Percentiles rank a stretch among this genome's conserved stretches.
These are phyloP conservation scores for Paracanthobrama guichenoti DNA, from an alignment of 2,113 vertebrate genomes.

Conservation along the genomic window DNA sequence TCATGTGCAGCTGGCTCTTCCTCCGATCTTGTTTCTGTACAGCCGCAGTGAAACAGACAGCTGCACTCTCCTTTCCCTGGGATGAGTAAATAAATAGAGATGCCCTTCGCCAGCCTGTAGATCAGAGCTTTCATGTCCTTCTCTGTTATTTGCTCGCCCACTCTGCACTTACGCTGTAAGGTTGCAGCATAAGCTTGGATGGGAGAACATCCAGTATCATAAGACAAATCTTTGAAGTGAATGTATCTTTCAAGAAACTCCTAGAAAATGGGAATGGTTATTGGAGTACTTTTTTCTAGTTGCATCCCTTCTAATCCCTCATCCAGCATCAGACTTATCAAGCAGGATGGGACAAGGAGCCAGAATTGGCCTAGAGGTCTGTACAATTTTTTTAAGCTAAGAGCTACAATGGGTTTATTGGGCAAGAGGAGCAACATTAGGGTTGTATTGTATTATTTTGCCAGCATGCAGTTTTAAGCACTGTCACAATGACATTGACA, in stretches of 20 bases:
- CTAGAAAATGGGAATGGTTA: neutral
- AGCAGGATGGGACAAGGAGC: neutral
- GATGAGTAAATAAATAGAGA: constrained; percentile 25
- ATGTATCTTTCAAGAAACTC: neutral
- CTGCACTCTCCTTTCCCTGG: constrained; percentile 8
- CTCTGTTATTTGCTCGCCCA: constrained; percentile 14
- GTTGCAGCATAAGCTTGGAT: neutral
- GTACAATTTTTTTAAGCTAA: no score
- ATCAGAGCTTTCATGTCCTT: constrained; percentile 38
- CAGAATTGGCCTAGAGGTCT: no score
- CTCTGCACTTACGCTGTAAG: neutral
- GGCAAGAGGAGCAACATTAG: no score
- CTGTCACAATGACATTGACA: no score
- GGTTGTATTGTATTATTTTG: no score
- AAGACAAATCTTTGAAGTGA: neutral
- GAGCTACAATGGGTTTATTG: no score
- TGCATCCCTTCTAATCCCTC: neutral
- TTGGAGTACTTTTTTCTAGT: neutral
- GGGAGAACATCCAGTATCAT: neutral
- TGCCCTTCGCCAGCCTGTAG: neutral
- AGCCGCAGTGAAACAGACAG: constrained; percentile 5
- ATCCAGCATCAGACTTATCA: neutral
- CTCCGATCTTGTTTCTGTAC: neutral
- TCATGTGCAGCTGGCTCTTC: constrained; percentile 30
- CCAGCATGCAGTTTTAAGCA: no score